Percentiles rank a stretch among this genome's conserved stretches.
phyloP scores from a whole-genome alignment of 2,888 invertebrate genomes.

The Scaeva pyrastri region DNA sequence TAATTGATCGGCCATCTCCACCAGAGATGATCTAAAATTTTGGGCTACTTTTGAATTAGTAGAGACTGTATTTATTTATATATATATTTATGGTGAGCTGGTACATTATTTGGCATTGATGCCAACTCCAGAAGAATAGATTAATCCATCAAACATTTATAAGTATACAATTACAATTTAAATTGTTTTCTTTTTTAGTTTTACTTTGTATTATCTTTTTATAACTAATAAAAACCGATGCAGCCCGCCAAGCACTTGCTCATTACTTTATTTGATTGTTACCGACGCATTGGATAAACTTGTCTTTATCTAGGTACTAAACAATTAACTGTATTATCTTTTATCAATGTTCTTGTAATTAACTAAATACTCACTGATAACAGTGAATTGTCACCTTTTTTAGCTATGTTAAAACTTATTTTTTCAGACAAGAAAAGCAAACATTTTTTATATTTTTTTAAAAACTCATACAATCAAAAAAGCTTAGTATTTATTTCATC shows the following conservation, averaged over 20 bases:
- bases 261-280: not conserved
- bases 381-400: not conserved
- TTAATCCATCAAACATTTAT: no score
- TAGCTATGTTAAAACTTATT: no score
- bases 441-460: not conserved
- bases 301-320: not conserved
- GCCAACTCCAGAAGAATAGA: no score
- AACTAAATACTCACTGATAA: not conserved
- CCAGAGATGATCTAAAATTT: no score
- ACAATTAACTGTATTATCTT: not conserved
- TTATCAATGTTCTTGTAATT: not conserved
- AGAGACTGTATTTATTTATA: no score
- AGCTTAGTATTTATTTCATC: no score
- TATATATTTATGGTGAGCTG: no score
- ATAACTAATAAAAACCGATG: not conserved
- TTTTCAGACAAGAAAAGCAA: not conserved
- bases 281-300: not conserved
- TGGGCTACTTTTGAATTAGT: no score
- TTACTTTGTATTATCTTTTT: not conserved
- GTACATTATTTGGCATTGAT: no score
- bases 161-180: no score
- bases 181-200: not conserved
- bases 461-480: not conserved
- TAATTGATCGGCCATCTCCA: no score
- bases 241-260: not conserved